Conservation (phyloP, 1,140 invertebrate genomes). For the Zophobas morio region DNA sequence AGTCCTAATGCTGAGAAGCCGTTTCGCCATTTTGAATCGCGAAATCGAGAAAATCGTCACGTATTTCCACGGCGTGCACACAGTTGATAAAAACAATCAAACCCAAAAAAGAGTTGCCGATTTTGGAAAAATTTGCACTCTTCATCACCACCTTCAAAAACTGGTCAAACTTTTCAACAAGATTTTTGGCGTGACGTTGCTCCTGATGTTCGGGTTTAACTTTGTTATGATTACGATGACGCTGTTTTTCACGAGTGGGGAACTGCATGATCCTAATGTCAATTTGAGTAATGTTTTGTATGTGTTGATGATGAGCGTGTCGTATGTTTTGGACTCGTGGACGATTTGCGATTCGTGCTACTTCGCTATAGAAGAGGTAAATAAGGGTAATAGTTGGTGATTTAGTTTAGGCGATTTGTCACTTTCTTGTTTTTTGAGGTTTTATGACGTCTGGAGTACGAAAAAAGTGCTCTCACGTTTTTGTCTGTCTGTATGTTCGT, state of each 20-base stretch:
- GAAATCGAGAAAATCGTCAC: neutral
- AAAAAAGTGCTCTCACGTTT: too few species aligned
- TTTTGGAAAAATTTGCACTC: too few species aligned
- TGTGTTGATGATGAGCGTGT: neutral
- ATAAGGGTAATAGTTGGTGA: too few species aligned
- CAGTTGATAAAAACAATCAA: neutral
- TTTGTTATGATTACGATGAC: neutral
- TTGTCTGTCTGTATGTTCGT: too few species aligned
- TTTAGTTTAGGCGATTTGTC: too few species aligned
- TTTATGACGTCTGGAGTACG: too few species aligned
- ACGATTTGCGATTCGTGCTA: constrained; percentile 1
- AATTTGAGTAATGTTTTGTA: neutral
- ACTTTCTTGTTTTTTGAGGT: too few species aligned
- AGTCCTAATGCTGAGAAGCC: neutral
- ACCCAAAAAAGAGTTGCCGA: too few species aligned
- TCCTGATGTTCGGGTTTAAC: neutral
- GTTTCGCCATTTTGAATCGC: neutral
- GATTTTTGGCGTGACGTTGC: neutral
- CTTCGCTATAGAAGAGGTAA: neutral
- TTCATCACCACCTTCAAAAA: neutral
- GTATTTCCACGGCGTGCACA: neutral
- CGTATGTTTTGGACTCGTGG: neutral
- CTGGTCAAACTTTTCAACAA: neutral
- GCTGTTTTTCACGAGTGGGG: neutral
- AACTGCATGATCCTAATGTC: too few species aligned